Conservation (phyloP, 2,113 vertebrate species). For the Gopherus flavomarginatus region DNA sequence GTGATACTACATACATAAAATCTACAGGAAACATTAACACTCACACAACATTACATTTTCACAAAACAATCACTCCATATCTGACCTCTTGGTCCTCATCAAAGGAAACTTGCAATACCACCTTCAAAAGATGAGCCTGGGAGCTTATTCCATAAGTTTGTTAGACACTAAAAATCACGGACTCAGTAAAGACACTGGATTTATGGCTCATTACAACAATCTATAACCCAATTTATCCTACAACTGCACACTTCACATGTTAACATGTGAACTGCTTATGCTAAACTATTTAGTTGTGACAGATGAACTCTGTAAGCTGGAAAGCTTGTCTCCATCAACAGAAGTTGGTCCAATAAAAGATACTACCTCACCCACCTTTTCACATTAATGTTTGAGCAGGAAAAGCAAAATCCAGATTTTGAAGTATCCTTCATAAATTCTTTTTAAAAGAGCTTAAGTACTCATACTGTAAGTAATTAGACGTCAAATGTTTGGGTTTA, state of each 20-base stretch:
- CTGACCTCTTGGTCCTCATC: not conserved
- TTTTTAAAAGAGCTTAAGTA: not conserved
- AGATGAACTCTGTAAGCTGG: not conserved
- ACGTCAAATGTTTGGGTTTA: not conserved
- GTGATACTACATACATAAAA: accelerated
- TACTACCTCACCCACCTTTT: not conserved
- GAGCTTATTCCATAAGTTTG: not conserved
- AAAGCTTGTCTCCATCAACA: not conserved
- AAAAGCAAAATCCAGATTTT: not conserved
- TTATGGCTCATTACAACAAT: not conserved
- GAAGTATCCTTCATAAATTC: accelerated
- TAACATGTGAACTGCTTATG: not conserved
- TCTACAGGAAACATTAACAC: accelerated
- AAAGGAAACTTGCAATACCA: not conserved
- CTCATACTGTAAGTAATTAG: accelerated
- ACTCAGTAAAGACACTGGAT: not conserved
- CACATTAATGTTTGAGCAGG: not conserved
- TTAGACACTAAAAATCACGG: not conserved
- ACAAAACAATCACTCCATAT: not conserved
- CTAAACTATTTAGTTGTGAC: not conserved
- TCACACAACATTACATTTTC: not conserved
- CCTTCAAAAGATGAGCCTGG: not conserved
- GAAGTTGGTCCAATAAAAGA: not conserved
- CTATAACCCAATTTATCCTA: not conserved
- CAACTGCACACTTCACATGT: not conserved